Evolutionary conservation across 2,888 invertebrate species (phyloP), one percentile per base, ranked within the genome.

Genomic region (Hydroisotoma schaefferi): DNA sequence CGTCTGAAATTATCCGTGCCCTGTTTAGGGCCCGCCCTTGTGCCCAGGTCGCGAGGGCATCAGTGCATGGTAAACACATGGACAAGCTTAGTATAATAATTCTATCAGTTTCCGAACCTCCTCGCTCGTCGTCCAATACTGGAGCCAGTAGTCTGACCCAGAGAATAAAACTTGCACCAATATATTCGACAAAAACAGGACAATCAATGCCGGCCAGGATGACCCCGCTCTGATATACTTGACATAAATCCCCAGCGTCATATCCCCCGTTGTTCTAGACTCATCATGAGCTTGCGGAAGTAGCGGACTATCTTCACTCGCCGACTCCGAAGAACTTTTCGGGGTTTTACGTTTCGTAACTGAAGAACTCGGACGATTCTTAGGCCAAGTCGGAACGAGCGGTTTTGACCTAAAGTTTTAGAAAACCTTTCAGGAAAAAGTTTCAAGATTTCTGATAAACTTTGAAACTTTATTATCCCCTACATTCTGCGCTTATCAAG

Each of bases 111-210:
- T n/a, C 18, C 20, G 27, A n/a, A 22, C 6, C 26, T 54, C 40
- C 37, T 52, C 52, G 20, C 28, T 52, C 25, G 6, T 3, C 6
- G 52, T 52, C 65, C 65, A 65, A 29, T 57, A 61, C 38, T 65
- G 61, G 5, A 65, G 29, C 59, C 59, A 65, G 18, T 59, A 65
- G 18, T 65, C 65, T 4, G 61, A 56, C 23, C 65, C 65, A 2
- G 65, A 59, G 44, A 65, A 65, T 2, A 65, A 25, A 20, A 63
- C 10, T 28, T 61, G 63, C 3, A 58, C 58, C 1, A 63, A 22
- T n/a, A 74, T 79, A 78, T 75, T 84, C 87, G 81, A 3, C 85
- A 73, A 47, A 82, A 79, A 65, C 80, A 78, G n/a, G 84, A 85
- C 2, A 83, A 37, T 37, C 10, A 87, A 81, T 2, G 85, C 73